A percentile compares a stretch with the other conserved stretches of the same genome.
Conservation (phyloP, 2,888 invertebrate genomes). For the Tachina grossa region DNA sequence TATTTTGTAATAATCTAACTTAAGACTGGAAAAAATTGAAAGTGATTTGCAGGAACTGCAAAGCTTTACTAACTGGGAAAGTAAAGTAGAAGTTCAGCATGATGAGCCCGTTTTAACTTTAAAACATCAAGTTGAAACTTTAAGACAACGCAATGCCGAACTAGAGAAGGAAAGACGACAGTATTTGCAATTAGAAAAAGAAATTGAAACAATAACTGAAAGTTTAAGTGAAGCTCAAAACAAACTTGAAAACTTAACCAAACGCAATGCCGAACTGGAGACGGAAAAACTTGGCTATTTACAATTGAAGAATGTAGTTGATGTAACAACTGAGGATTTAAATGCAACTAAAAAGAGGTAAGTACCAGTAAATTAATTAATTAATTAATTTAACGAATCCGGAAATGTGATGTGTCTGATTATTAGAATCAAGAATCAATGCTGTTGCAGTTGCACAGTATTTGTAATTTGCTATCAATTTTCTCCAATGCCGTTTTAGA, state of each 20-base stretch:
- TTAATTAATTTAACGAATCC: background rate
- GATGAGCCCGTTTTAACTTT: conserved; percentile 74
- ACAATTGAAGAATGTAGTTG: conserved; percentile 61
- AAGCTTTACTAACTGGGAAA: conserved; percentile 86
- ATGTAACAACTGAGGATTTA: conserved; percentile 53
- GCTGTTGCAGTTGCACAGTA: no score
- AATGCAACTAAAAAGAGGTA: conserved; percentile 70
- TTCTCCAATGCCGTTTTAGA: no score
- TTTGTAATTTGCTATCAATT: no score
- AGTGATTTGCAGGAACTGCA: conserved; percentile 84
- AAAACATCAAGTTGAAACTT: conserved; percentile 72
- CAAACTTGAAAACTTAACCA: conserved; percentile 71
- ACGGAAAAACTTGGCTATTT: conserved; percentile 71
- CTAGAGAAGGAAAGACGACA: conserved; percentile 73
- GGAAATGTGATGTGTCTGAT: no score
- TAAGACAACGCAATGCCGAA: conserved; percentile 71
- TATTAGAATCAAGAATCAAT: no score
- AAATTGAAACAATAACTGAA: conserved; percentile 51
- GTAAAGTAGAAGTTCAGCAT: conserved; percentile 81
- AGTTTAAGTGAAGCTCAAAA: conserved; percentile 71
- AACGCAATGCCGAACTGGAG: conserved; percentile 73
- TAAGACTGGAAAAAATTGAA: conserved; percentile 84
- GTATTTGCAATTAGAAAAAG: conserved; percentile 66
- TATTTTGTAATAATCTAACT: conserved; percentile 53
- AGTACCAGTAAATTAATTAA: conserved; percentile 47